Base-by-base conservation (phyloP, 2,888 invertebrate genomes). In the Dascillus cervinus region DNA sequence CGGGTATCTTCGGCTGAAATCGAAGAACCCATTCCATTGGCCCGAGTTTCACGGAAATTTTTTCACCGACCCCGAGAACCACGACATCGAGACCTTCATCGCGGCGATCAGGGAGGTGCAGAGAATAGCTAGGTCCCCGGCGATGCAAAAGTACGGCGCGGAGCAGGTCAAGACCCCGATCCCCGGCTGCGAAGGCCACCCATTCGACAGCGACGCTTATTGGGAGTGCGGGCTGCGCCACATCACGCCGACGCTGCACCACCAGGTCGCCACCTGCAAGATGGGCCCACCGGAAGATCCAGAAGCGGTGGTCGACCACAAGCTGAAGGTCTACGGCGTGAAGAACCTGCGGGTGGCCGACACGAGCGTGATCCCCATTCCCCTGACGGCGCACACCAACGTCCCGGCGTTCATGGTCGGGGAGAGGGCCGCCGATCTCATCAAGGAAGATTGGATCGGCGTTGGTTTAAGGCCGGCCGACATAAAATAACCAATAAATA, bases 31-130 rank as follows among this genome's bases (percentile, higher is more conserved):
- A 0, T 72, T 73, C 45, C 71, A 75, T 1, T 75, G 79, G 47
- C 87, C 90, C 0, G 64, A 73, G n/a, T 70, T 89, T 29, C 75
- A 86, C 44, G 82, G 87, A 0, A 85, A 84, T 56, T 95, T 91
- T 60, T 75, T 90, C 53, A 70, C 77, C 0, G 72, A 79, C 50
- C 67, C 70, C 3, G 61, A 48, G 12, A 37, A 42, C 67, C 43
- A 75, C 68, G 64, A 64, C 37, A 38, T 62, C 2, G 54, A 49
- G 34, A 56, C 60, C 2, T 53, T 62, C 32, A 52, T 62, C 6
- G 56, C 55, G 3, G 50, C 55, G 0, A 62, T 74, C 5, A 68
- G 73, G 39, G 66, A 67, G 47, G 65, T 68, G 1, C 66, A 76
- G 23, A 64, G 64, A 14, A 56, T 77, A 14, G 62, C 67, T 3